Evolutionary conservation across 1,140 invertebrate genomes (phyloP), one percentile per base, ranked within the genome.

Genomic region (Diprion similis): DNA sequence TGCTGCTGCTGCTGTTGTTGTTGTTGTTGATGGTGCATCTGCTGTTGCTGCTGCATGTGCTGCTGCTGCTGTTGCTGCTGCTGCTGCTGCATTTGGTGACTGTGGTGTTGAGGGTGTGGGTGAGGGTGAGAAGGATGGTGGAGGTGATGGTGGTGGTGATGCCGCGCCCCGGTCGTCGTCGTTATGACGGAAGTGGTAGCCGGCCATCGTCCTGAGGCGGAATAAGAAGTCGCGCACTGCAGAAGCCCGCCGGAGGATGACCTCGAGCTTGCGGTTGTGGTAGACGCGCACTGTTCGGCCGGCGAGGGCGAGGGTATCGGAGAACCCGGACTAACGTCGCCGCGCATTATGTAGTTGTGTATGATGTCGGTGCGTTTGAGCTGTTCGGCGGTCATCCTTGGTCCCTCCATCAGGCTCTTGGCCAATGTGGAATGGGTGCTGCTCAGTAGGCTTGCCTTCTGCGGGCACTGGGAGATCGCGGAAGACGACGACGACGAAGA

Each of bases 351-450:
- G 82, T 95, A 96, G 83, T 95, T 95, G 84, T 96, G 95, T 79
- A 97, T 96, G 75, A 96, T 94, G 82, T 96, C 95, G 48, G 94
- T 95, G 78, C 95, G 92, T 86, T 96, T 96, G 84, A 95, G 90
- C 87, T 96, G 95, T 85, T 97, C 95, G 45, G 95, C 93, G 8
- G 94, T 96, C 93, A 96, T 94, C 64, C 94, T 89, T 0, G 95
- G 95, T 1, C 94, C 94, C 81, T 96, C 95, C 93, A 96, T 96
- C 69, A 97, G 85, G 13, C 94, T 95, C 81, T 94, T 95, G 67
- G 95, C 95, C 64, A 97, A 85, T 66, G 95, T 96, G 3, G 94
- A 95, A 87, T 97, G 95, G 10, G 94, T 95, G 80, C 93, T 95
- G 72, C 95, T 95, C 45, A 96, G 88, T 17, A 88, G 69, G 73